These are phyloP conservation scores for Rhagium mordax DNA, from an alignment of 2,888 invertebrate species.

Conservation along the genomic window DNA sequence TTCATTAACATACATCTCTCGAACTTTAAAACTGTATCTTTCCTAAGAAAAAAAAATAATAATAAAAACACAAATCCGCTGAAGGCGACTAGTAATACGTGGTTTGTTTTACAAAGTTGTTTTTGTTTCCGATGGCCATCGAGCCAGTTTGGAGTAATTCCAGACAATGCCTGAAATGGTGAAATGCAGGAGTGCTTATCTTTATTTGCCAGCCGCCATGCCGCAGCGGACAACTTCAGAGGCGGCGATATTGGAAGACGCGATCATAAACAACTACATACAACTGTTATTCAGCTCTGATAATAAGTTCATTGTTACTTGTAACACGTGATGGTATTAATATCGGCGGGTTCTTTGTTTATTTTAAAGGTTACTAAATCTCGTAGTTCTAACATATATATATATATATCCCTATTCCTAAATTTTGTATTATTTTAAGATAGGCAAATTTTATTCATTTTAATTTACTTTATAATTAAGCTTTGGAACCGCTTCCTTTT, in stretches of 20 bases:
- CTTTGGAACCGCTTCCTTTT: too few species aligned
- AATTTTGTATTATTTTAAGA: too few species aligned
- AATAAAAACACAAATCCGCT: constrained; percentile 32
- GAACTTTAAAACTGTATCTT: background rate
- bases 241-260: constrained; percentile 5
- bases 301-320: background rate
- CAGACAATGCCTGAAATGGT: constrained; percentile 36
- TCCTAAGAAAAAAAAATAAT: background rate
- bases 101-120: constrained; percentile 35
- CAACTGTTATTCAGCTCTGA: background rate
- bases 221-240: constrained; percentile 21
- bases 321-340: background rate
- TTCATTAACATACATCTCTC: background rate
- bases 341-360: background rate
- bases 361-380: too few species aligned
- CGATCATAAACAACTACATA: background rate
- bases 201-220: constrained; percentile 33
- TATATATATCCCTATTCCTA: too few species aligned
- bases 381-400: too few species aligned
- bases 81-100: constrained; percentile 32
- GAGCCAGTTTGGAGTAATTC: constrained; percentile 37
- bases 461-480: too few species aligned
- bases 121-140: constrained; percentile 41
- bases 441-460: too few species aligned
- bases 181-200: constrained; percentile 38